These are phyloP conservation scores for Sorex maritimensis DNA, from an alignment of 2,797 vertebrate species.

Conservation along the genomic window DNA sequence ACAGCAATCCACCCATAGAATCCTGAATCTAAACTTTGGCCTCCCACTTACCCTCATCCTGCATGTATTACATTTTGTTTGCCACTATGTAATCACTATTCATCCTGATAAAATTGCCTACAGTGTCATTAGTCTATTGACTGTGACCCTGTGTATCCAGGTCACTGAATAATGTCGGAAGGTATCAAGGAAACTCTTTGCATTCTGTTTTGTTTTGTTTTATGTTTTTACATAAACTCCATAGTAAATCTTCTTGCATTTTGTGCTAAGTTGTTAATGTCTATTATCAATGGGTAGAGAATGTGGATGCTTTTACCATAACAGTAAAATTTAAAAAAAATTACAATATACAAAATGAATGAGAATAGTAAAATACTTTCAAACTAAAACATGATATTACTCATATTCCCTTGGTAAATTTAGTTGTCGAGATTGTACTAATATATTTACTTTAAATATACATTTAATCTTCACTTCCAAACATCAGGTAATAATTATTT, in stretches of 20 bases:
- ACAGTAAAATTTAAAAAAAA: not conserved
- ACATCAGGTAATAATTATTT: not conserved
- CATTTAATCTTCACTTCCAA: conserved; percentile 2
- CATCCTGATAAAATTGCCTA: no score
- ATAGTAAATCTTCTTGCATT: not conserved
- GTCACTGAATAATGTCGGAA: no score
- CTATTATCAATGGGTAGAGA: not conserved
- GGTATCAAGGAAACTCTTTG: no score
- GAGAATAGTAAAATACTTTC: not conserved
- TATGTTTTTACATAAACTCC: no score
- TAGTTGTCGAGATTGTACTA: not conserved
- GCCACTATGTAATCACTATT: no score
- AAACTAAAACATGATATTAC: not conserved
- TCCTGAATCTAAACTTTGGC: no score
- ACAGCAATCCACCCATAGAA: no score
- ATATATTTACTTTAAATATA: not conserved
- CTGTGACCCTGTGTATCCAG: no score
- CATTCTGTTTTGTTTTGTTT: no score
- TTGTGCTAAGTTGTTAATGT: not conserved
- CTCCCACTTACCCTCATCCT: no score
- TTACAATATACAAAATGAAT: not conserved
- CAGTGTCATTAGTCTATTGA: no score
- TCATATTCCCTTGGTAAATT: not conserved
- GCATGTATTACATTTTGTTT: no score
- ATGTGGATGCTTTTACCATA: not conserved